Evolutionary conservation across 37 sponge, comb jelly and placozoan species (phyloP), one percentile per base, ranked within the genome.

Genomic region (Beroe forskalii): DNA sequence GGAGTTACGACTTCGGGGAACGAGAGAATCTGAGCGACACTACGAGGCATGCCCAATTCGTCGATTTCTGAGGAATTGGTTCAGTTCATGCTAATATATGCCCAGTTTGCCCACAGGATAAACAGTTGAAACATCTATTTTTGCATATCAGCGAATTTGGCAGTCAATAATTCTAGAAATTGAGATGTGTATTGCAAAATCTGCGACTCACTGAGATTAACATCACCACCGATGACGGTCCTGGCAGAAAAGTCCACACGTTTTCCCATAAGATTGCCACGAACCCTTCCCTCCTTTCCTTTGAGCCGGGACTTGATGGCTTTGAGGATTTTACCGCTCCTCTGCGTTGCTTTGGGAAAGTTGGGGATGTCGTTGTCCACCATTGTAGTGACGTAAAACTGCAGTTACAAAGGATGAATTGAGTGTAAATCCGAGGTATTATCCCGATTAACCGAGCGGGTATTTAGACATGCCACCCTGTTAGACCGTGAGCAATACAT

Each of bases 231-330:
- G 92, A 99, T 99, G 43, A 99, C 99, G 30, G 99, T 95, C 62
- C 99, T 96, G 0, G 99, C 97, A 0, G 99, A 99, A 89, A 99
- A 99, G 76, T 99, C 99, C n/a, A 99, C 99, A 67, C 99, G 93
- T 90, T 99, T 99, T 42, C 99, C 99, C 99, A 99, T 99, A 83
- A 99, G 86, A 90, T 99, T 99, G 0, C 99, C 99, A 41, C 99
- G 91, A 25, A 99, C 94, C 67, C 99, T 94, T 0, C 99, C 99
- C 92, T 99, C 99, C 67, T 99, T 99, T 76, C 94, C 93, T 90
- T 99, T 99, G 40, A 99, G 91, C 42, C 99, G 48, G 76, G 96
- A 96, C 75, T 99, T 99, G 67, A 99, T 80, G 0, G 99, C 96
- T 90, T 99, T 99, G 40, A 99, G 94, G 0, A 97, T 96, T 22